Conservation (phyloP, 2,888 invertebrate species). For the Neoitamus cyanurus region DNA sequence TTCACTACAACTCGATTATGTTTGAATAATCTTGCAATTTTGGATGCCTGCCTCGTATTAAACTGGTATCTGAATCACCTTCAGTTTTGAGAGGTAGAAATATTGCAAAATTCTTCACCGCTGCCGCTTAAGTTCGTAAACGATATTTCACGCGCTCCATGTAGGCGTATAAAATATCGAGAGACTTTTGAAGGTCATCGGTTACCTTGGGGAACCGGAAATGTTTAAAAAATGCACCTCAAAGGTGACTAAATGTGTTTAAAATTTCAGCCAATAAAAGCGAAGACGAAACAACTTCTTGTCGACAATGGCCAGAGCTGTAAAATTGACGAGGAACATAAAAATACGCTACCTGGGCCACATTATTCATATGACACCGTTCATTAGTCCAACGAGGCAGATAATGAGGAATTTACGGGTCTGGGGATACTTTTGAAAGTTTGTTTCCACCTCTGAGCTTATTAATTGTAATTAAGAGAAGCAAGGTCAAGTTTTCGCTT, state of each 20-base stretch:
- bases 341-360: not conserved
- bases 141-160: not conserved
- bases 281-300: not conserved
- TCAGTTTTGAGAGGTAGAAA: not conserved
- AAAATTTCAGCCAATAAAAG: not conserved
- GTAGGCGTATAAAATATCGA: conserved; percentile 28
- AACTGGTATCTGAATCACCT: conserved; percentile 12
- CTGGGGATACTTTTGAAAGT: not conserved
- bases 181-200: not conserved
- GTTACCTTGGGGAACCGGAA: conserved; percentile 4
- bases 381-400: not conserved
- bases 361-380: not conserved
- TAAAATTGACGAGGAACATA: not conserved
- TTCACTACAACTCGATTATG: not conserved
- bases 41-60: conserved; percentile 4
- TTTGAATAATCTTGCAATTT: not conserved
- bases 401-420: not conserved
- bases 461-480: conserved; percentile 9
- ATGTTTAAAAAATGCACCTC: conserved; percentile 4
- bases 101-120: conserved; percentile 31
- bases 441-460: not conserved
- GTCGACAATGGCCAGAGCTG: not conserved
- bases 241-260: not conserved
- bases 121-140: not conserved
- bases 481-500: conserved; percentile 31